These are phyloP conservation scores for Colletes gigas DNA, from an alignment of 1,140 invertebrate genomes.

Conservation along the genomic window DNA sequence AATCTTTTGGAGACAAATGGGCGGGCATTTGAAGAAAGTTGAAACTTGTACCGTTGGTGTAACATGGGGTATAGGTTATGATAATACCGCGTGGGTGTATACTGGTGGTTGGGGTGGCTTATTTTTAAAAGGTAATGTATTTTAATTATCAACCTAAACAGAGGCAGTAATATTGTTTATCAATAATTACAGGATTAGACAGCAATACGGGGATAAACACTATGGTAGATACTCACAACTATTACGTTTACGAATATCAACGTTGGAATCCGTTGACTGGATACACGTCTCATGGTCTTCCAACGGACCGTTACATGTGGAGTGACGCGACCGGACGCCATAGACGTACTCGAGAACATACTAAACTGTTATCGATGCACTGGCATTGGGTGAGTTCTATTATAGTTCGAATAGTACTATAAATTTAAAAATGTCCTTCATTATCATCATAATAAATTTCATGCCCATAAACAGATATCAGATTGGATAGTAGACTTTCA, in stretches of 20 bases:
- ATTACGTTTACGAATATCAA: slow-evolving; percentile 96
- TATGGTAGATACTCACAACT: slow-evolving; percentile 91
- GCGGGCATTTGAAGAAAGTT: slow-evolving; percentile 90
- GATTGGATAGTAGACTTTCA: slow-evolving; percentile 95
- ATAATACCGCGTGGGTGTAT: slow-evolving; percentile 92
- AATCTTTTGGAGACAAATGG: slow-evolving; percentile 91
- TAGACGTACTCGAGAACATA: slow-evolving; percentile 91
- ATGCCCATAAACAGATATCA: slow-evolving; percentile 83
- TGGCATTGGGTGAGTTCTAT: slow-evolving; percentile 91
- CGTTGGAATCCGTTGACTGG: slow-evolving; percentile 95
- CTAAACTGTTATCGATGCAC: slow-evolving; percentile 90
- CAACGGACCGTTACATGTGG: slow-evolving; percentile 95
- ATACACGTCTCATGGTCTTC: slow-evolving; percentile 91
- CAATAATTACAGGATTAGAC: slow-evolving; percentile 81
- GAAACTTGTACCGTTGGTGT: slow-evolving; percentile 89
- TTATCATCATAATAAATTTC: neutral
- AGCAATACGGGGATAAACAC: slow-evolving; percentile 87
- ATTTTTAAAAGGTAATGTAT: slow-evolving; percentile 85
- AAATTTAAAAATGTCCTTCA: no score
- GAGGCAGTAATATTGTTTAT: slow-evolving; percentile 5
- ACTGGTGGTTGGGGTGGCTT: slow-evolving; percentile 92
- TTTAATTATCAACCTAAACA: neutral
- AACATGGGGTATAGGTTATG: slow-evolving; percentile 94
- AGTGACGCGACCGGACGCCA: slow-evolving; percentile 91
- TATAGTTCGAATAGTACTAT: neutral